phyloP scores from a whole-genome alignment of 2,888 invertebrate genomes.

The Eucera pruinosa region DNA sequence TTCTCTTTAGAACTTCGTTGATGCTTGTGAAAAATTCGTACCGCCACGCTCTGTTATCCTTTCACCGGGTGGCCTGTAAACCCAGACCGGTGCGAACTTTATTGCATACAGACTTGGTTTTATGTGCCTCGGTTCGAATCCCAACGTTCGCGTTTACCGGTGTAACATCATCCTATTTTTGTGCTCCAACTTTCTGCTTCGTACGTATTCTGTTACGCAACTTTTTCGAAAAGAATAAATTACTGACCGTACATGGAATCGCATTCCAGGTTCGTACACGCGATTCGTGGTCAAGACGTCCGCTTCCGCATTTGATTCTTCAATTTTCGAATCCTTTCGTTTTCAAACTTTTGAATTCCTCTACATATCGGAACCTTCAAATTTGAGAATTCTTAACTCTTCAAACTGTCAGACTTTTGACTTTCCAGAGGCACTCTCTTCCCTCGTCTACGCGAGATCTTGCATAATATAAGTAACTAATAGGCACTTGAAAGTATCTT shows the following conservation, averaged over 20 bases:
- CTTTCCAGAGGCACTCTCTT: too few relatives aligned
- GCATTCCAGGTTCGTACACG: too few relatives aligned
- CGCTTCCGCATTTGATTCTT: too few relatives aligned
- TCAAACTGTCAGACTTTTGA: too few relatives aligned
- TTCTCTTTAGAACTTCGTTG: constrained; percentile 14
- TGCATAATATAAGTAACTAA: too few relatives aligned
- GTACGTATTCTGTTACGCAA: constrained; percentile 24
- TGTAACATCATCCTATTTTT: constrained; percentile 55
- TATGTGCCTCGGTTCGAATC: constrained; percentile 36
- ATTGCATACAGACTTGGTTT: constrained; percentile 47
- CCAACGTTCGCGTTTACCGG: constrained; percentile 33
- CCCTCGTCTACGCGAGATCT: too few relatives aligned
- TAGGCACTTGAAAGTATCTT: too few relatives aligned
- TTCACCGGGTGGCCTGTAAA: constrained; percentile 39
- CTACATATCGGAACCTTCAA: too few relatives aligned
- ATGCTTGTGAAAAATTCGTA: constrained; percentile 34
- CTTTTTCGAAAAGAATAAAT: constrained; percentile 13
- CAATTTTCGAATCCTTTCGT: too few relatives aligned
- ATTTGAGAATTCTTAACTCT: too few relatives aligned
- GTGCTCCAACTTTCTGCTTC: constrained; percentile 5
- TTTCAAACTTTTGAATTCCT: too few relatives aligned
- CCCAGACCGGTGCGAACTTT: constrained; percentile 38
- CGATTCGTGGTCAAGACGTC: too few relatives aligned
- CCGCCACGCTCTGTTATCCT: constrained; percentile 42
- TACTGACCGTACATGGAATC: neutral